phyloP scores from a whole-genome alignment of 2,888 invertebrate species.

The Stenodera caucasica region DNA sequence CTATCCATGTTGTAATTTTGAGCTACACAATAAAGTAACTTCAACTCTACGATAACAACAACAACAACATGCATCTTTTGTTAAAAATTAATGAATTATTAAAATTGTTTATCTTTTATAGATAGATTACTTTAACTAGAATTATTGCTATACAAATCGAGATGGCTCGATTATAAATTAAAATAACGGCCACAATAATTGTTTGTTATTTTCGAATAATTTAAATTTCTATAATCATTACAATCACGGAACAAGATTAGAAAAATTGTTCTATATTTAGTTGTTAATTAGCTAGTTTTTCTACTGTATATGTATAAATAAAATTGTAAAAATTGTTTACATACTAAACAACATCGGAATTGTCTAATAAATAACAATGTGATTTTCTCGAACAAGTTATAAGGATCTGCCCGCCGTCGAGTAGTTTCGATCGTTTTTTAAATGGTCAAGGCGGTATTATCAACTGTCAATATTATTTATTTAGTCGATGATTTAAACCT shows the following conservation, averaged over 20 bases:
- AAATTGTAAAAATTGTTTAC: background rate
- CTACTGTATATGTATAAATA: no score
- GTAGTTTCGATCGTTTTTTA: slow-evolving; percentile 43
- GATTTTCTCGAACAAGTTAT: slow-evolving; percentile 50
- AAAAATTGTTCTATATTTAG: no score
- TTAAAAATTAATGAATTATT: slow-evolving; percentile 44
- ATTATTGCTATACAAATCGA: no score
- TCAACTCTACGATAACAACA: slow-evolving; percentile 33
- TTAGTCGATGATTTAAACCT: slow-evolving; percentile 52
- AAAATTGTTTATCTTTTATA: slow-evolving; percentile 26
- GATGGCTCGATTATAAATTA: no score
- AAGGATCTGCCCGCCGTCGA: slow-evolving; percentile 48
- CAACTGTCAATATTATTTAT: slow-evolving; percentile 57
- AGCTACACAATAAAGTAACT: slow-evolving; percentile 22
- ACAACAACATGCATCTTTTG: slow-evolving; percentile 36
- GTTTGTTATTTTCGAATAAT: no score
- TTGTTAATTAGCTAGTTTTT: no score
- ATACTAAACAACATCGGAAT: no score
- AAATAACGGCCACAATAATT: no score
- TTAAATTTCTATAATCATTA: background rate
- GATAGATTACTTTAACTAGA: no score
- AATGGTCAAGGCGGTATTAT: slow-evolving; percentile 44
- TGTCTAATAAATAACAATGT: slow-evolving; percentile 47
- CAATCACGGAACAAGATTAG: background rate
- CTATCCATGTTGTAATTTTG: slow-evolving; percentile 25